These are phyloP conservation scores for Pandemis heparana DNA, from an alignment of 2,888 invertebrate genomes.

Conservation along the genomic window DNA sequence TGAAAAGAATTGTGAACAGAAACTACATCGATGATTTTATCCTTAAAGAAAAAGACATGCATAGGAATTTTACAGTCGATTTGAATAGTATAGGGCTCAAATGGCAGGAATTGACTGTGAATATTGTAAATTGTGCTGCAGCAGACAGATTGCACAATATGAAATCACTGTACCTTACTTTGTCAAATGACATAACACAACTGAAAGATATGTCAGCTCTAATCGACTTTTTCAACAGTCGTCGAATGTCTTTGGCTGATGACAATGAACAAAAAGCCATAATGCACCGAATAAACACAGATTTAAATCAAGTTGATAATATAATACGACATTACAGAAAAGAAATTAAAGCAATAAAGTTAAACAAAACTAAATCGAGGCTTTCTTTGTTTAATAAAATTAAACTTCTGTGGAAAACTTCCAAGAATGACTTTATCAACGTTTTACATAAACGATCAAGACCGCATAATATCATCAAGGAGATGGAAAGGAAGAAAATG, in stretches of 20 bases:
- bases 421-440: conserved; percentile 60
- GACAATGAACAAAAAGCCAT: conserved; percentile 50
- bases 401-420: conserved; percentile 59
- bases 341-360: conserved; percentile 32
- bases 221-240: conserved; percentile 57
- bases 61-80: conserved; percentile 59
- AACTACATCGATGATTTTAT: conserved; percentile 54
- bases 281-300: conserved; percentile 53
- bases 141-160: conserved; percentile 57
- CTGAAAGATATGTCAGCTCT: conserved; percentile 58
- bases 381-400: conserved; percentile 63
- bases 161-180: conserved; percentile 62
- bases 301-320: conserved; percentile 53
- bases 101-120: conserved; percentile 56
- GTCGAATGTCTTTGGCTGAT: conserved; percentile 57
- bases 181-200: conserved; percentile 62
- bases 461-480: conserved; percentile 59
- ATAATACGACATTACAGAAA: conserved; percentile 47
- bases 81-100: conserved; percentile 58
- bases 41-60: conserved; percentile 49
- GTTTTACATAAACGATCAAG: conserved; percentile 58
- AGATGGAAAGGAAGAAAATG: conserved; percentile 58
- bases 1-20: conserved; percentile 60
- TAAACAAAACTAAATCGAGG: conserved; percentile 48
- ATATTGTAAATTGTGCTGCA: conserved; percentile 50